Conservation (phyloP, 2,113 vertebrate species). For the Neofelis nebulosa region DNA sequence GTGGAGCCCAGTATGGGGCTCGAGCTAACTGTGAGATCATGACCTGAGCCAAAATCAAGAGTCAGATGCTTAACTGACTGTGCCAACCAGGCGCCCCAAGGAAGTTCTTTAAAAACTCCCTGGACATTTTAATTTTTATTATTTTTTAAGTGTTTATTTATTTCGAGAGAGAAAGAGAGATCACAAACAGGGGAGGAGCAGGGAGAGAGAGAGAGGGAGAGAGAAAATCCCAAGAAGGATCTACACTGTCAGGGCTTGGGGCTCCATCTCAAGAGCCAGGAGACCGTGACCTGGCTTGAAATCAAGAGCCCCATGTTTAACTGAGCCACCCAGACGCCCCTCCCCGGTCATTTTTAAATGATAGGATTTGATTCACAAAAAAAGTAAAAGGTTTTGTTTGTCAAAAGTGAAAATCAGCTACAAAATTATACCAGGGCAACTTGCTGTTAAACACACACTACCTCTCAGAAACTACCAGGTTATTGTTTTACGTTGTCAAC, state of each 20-base stretch:
- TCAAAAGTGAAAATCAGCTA: background rate
- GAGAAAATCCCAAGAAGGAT: too few species aligned
- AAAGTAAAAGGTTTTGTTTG: background rate
- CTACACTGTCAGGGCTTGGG: too few species aligned
- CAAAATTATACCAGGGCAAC: background rate
- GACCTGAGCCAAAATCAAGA: background rate
- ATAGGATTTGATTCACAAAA: background rate
- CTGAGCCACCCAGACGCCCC: background rate
- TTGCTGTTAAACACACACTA: background rate
- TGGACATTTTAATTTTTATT: background rate
- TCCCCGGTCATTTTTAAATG: background rate
- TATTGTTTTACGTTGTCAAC: background rate
- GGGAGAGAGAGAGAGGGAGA: too few species aligned
- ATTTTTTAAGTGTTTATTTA: background rate
- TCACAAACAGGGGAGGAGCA: too few species aligned
- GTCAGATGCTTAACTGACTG: background rate
- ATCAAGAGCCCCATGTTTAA: too few species aligned
- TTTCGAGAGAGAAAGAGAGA: too few species aligned
- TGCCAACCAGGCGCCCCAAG: background rate
- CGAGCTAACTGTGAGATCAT: background rate
- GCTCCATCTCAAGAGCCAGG: too few species aligned
- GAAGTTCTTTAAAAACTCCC: background rate
- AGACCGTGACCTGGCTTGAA: too few species aligned
- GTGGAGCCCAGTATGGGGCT: too few species aligned
- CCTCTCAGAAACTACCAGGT: background rate